These are phyloP conservation scores for Rhinella marina DNA, from an alignment of 2,797 vertebrate genomes.

Conservation along the genomic window DNA sequence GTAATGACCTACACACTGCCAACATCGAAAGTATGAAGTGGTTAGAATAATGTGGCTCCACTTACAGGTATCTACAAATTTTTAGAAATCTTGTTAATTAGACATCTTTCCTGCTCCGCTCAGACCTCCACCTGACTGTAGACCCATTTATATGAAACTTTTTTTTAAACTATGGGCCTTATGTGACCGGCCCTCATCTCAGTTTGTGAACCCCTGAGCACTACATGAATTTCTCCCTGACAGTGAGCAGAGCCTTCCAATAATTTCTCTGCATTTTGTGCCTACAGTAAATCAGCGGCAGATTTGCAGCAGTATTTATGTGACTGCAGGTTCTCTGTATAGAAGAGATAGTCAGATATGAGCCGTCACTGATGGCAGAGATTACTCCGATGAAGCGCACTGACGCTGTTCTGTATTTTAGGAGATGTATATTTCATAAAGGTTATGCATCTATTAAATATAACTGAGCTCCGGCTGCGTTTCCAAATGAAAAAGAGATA, in stretches of 20 bases:
- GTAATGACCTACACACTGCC: too few relatives aligned
- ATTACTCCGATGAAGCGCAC: background rate
- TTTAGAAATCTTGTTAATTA: background rate
- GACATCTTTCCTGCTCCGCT: background rate
- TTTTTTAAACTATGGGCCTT: too few relatives aligned
- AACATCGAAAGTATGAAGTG: too few relatives aligned
- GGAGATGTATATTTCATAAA: constrained; percentile 60
- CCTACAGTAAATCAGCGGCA: background rate
- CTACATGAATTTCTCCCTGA: background rate
- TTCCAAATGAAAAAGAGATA: constrained; percentile 29
- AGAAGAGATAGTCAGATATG: constrained; percentile 1
- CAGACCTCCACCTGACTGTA: background rate
- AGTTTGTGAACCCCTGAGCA: background rate
- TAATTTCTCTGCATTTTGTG: background rate
- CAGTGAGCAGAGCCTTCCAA: background rate
- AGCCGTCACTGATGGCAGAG: background rate
- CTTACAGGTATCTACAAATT: too few relatives aligned
- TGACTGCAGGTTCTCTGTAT: background rate
- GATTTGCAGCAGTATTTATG: background rate
- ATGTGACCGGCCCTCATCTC: background rate
- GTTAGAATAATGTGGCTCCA: too few relatives aligned
- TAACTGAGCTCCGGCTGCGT: constrained; percentile 29
- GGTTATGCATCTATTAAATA: constrained; percentile 58
- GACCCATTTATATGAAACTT: background rate
- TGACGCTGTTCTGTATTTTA: constrained; percentile 33